A percentile compares a stretch with the other conserved stretches of the same genome.
Conservation (phyloP, 2,888 invertebrate genomes). For the Nomada ruficornis region DNA sequence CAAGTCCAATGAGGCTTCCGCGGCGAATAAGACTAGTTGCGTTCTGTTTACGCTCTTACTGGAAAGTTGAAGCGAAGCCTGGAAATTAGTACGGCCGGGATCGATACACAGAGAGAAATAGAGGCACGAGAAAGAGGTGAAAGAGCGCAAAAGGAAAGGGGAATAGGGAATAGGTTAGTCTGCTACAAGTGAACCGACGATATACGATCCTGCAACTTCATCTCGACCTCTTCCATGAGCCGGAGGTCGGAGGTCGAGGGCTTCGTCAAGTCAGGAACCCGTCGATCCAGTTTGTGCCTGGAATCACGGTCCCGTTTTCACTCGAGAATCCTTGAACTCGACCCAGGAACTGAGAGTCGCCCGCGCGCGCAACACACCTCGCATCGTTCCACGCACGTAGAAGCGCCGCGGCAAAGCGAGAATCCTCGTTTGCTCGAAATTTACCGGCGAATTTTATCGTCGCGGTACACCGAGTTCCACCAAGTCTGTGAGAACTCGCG, state of each 20-base stretch:
- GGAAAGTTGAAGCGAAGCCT: constrained; percentile 18
- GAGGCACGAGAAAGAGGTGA: constrained; percentile 12
- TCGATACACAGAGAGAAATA: constrained; percentile 53
- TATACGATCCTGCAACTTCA: constrained; percentile 67
- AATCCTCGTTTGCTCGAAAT: constrained; percentile 58
- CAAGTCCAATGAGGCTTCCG: constrained; percentile 1
- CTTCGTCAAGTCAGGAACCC: constrained; percentile 78
- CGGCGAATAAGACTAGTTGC: not conserved
- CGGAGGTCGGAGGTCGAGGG: constrained; percentile 75
- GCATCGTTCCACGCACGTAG: constrained; percentile 66
- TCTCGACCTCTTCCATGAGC: constrained; percentile 64
- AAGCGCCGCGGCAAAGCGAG: constrained; percentile 43
- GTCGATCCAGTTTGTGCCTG: constrained; percentile 77
- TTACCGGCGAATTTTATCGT: constrained; percentile 22
- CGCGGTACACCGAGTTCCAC: not conserved
- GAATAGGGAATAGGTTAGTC: constrained; percentile 35
- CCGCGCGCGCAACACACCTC: constrained; percentile 15
- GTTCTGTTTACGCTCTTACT: not conserved
- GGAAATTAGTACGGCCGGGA: constrained; percentile 52
- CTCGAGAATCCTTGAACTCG: constrained; percentile 76
- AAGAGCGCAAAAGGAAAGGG: constrained; percentile 1
- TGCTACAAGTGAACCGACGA: constrained; percentile 59
- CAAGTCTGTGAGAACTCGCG: not conserved
- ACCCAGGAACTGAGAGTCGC: constrained; percentile 56
- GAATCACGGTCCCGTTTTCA: constrained; percentile 74